Base-by-base conservation (phyloP, 2,113 vertebrate genomes). In the Uria aalge region DNA sequence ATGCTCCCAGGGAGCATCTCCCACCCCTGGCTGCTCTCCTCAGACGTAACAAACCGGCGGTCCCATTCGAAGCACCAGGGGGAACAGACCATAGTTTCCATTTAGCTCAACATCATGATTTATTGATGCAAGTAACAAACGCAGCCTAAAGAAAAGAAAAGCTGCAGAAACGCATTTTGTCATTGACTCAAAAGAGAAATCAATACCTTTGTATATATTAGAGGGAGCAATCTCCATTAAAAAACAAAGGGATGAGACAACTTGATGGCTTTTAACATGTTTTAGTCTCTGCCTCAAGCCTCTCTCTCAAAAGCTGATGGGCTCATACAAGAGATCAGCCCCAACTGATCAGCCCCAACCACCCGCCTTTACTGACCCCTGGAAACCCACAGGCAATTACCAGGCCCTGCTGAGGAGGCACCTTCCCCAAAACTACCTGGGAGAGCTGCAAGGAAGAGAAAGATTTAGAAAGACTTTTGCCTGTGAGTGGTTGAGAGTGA, bases 11-110 rank as follows among this genome's bases (percentile, higher is more conserved):
- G 41, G 40, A 71, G 17, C 32, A 9, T 26, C 50, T 94, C 59
- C 1, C 1, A 27, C 60, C 7, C 3, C 0, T 0, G 9, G n/a
- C 23, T 75, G 38, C 41, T 63, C n/a, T 18, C 15, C 26, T 32
- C 2, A 1, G 56, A 53, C 4, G 1, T 7, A 19, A 56, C 50
- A 53, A 48, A 38, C 12, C 4, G 7, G 32, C 1, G 13, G 59
- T 22, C 45, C 32, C 72, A 40, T 18, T 38, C 2, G 2, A 43
- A 95, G 30, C 12, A 2, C 26, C 23, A 55, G 23, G 5, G 15
- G 4, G 38, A 80, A 67, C 21, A 85, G 43, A 69, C 11, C 48
- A 57, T 15, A 36, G 71, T 5, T 86, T 67, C n/a, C 45, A 76
- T 57, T 83, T 48, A 57, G 45, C 50, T 86, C 45, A 41, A 32